Conservation (phyloP, 2,888 invertebrate species). For the Cryptocephalus moraei region DNA sequence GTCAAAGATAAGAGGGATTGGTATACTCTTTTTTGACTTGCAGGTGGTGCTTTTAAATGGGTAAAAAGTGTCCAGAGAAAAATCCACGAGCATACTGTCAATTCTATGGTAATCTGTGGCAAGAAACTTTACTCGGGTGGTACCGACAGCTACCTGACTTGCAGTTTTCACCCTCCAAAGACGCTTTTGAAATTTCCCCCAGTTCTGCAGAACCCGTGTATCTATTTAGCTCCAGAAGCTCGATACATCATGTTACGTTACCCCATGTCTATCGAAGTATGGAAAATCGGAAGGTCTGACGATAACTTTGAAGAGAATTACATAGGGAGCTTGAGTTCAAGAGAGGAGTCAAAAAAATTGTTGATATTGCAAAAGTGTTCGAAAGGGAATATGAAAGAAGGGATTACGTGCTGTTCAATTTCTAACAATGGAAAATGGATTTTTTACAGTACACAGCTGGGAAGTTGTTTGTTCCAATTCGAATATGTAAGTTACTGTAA, state of each 20-base stretch:
- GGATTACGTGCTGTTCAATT: slow-evolving; percentile 59
- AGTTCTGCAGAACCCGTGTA: slow-evolving; percentile 51
- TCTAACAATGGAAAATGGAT: slow-evolving; percentile 63
- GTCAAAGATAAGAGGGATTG: neutral
- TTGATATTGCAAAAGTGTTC: slow-evolving; percentile 52
- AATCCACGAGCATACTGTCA: slow-evolving; percentile 81
- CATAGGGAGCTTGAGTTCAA: slow-evolving; percentile 33
- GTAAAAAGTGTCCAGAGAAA: slow-evolving; percentile 68
- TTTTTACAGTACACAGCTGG: slow-evolving; percentile 60
- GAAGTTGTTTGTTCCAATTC: slow-evolving; percentile 58
- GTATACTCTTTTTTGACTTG: neutral
- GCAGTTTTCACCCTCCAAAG: slow-evolving; percentile 61
- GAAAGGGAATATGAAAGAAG: slow-evolving; percentile 44
- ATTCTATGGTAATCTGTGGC: slow-evolving; percentile 50
- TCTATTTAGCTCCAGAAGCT: slow-evolving; percentile 43
- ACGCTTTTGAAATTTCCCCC: slow-evolving; percentile 62
- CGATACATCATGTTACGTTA: slow-evolving; percentile 45
- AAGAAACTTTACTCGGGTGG: slow-evolving; percentile 71
- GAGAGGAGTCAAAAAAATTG: slow-evolving; percentile 54
- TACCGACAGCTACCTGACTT: slow-evolving; percentile 65
- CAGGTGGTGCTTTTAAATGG: slow-evolving; percentile 54
- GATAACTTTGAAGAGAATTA: slow-evolving; percentile 27
- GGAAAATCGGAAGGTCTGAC: slow-evolving; percentile 48
- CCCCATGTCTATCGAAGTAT: slow-evolving; percentile 46
- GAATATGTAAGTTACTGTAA: slow-evolving; percentile 39